phyloP scores from a whole-genome alignment of 2,888 invertebrate genomes.

The Gibbula magus region DNA sequence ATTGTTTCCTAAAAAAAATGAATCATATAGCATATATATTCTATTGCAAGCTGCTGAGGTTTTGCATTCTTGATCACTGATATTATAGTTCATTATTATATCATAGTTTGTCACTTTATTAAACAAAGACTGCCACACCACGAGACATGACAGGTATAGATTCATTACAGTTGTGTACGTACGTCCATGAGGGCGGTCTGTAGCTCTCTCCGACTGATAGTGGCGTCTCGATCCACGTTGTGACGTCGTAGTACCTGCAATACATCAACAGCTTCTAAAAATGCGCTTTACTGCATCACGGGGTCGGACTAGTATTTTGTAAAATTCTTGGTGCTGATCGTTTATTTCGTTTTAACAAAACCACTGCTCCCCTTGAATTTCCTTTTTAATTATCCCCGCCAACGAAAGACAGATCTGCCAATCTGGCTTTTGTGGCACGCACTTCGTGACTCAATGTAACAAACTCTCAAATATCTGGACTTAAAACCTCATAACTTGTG shows the following conservation, averaged over 20 bases:
- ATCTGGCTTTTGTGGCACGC: too few relatives aligned
- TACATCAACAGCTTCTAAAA: background rate
- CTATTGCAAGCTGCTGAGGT: background rate
- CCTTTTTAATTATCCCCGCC: too few relatives aligned
- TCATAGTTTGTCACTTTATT: background rate
- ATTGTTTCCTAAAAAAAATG: slow-evolving; percentile 36
- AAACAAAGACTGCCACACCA: background rate
- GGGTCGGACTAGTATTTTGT: too few relatives aligned
- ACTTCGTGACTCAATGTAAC: too few relatives aligned
- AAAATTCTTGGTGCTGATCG: too few relatives aligned
- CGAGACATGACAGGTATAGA: background rate
- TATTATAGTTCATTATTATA: background rate
- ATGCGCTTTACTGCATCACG: too few relatives aligned
- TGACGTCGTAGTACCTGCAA: slow-evolving; percentile 56
- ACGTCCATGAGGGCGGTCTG: slow-evolving; percentile 52
- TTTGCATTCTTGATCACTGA: too few relatives aligned
- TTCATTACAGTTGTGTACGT: slow-evolving; percentile 25
- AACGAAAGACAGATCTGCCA: too few relatives aligned
- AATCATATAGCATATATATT: background rate
- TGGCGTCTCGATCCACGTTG: slow-evolving; percentile 48
- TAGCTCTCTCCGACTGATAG: slow-evolving; percentile 48
- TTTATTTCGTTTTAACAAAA: too few relatives aligned
- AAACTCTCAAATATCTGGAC: too few relatives aligned
- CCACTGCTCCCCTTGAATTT: too few relatives aligned
- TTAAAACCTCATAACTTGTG: too few relatives aligned